These are phyloP conservation scores for Bambusicola thoracicus DNA, from an alignment of 2,113 vertebrate species.

Conservation along the genomic window DNA sequence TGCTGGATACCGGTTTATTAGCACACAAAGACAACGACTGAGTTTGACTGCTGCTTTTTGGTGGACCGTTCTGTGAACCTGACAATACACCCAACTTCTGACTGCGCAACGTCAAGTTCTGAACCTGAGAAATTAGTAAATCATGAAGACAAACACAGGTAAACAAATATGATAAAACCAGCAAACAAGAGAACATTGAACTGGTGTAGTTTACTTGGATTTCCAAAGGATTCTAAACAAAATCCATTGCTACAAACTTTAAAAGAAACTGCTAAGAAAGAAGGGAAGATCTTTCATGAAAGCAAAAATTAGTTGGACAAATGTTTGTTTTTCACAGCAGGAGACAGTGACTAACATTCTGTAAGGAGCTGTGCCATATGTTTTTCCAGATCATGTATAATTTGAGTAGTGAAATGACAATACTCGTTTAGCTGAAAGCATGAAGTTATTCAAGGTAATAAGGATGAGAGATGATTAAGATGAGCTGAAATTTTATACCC, in stretches of 20 bases:
- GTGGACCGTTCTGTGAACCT: slow-evolving; percentile 84
- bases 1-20: slow-evolving; percentile 81
- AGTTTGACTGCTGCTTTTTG: slow-evolving; percentile 84
- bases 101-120: slow-evolving; percentile 88
- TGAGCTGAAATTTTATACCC: not conserved
- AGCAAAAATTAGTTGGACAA: not conserved
- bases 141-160: slow-evolving; percentile 13
- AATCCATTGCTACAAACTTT: not conserved
- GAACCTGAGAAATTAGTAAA: slow-evolving; percentile 77
- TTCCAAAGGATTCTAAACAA: not conserved
- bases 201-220: not conserved
- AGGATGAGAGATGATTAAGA: not conserved
- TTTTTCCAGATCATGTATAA: not conserved
- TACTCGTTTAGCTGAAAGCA: not conserved
- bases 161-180: not conserved
- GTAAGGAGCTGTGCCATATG: rapidly evolving
- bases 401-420: not conserved
- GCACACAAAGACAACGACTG: slow-evolving; percentile 81
- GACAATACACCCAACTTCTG: slow-evolving; percentile 86
- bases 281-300: not conserved
- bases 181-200: not conserved
- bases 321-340: not conserved
- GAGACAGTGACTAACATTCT: not conserved
- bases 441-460: not conserved
- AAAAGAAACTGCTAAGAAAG: not conserved